Evolutionary conservation across 2,888 invertebrate species (phyloP), one percentile per base, ranked within the genome.

Genomic region (Erebia epiphron): DNA sequence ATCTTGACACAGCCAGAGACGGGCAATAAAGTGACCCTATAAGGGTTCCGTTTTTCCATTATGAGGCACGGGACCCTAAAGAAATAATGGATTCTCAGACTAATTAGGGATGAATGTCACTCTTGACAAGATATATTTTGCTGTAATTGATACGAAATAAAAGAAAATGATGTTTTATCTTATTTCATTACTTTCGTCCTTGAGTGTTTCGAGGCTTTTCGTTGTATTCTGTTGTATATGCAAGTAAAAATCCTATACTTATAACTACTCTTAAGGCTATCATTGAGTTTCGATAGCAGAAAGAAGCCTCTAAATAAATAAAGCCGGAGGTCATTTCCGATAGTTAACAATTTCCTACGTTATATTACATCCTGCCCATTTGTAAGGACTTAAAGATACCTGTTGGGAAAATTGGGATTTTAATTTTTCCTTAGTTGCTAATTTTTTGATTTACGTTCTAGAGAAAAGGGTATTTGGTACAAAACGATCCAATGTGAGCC

Each of bases 121-220:
- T 35, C 13, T 13, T 58, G 10, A 43, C 10, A 60, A n/a, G n/a
- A 35, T 57, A 57, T 57, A 14, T 57, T 57, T 57, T 8, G 2
- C 35, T 41, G 58, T 58, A 41, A 58, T 58, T 41, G 58, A 58
- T 57, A 57, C 57, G 57, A 57, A 52, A 52, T 52, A 14, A 35
- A 35, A 35, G 35, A 46, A 13, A 46, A 50, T 50, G 14, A 13
- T 52, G 52, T 52, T 16, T 54, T 54, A 16, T 54, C 18, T 54
- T 54, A 54, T 54, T 18, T 18, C 0, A 54, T 18, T 54, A 9
- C 10, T 54, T 54, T 54, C 54, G 16, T 54, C 18, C 16, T 11
- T 3, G 18, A 8, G 18, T 54, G 18, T 18, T 10, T 16, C 18
- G 18, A 54, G 18, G 16, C 16, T 10, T 54, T 16, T 16, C 16